Conservation (phyloP, 2,797 vertebrate genomes). For the Gobionotothen gibberifrons region DNA sequence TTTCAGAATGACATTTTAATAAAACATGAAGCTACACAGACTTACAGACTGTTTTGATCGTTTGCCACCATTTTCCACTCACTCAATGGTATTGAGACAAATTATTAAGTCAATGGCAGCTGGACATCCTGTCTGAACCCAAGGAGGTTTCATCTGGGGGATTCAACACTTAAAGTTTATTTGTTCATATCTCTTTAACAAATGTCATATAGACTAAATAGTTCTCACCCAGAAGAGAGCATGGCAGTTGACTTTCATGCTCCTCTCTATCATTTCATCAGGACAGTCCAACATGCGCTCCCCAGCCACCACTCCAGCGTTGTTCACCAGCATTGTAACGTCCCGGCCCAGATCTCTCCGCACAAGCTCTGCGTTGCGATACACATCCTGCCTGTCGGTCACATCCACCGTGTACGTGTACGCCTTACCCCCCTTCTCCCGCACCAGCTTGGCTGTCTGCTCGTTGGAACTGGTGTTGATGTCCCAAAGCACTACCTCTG, state of each 20-base stretch:
- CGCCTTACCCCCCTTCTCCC: conserved; percentile 84
- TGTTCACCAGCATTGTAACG: conserved; percentile 80
- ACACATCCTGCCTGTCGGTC: conserved; percentile 71
- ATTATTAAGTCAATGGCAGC: neutral
- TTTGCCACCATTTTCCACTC: neutral
- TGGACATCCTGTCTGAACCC: neutral
- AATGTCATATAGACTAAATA: neutral
- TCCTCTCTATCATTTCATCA: conserved; percentile 78
- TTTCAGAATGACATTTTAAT: neutral
- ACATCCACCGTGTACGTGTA: conserved; percentile 78
- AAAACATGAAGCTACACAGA: neutral
- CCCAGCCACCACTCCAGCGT: conserved; percentile 79
- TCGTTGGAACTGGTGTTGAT: conserved; percentile 87
- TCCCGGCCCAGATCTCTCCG: conserved; percentile 73
- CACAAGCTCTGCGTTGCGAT: conserved; percentile 59
- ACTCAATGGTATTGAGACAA: no score
- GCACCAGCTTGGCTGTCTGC: conserved; percentile 91
- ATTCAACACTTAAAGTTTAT: neutral
- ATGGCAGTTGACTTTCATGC: conserved; percentile 81
- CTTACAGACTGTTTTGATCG: neutral
- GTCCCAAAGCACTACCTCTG: conserved; percentile 92
- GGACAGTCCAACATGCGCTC: conserved; percentile 76
- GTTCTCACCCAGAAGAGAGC: conserved; percentile 82
- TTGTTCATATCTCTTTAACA: conserved; percentile 4
- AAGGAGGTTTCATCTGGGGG: conserved; percentile 1